These are phyloP conservation scores for Hippocampus mohnikei DNA, from an alignment of 2,113 vertebrate species.

Conservation along the genomic window DNA sequence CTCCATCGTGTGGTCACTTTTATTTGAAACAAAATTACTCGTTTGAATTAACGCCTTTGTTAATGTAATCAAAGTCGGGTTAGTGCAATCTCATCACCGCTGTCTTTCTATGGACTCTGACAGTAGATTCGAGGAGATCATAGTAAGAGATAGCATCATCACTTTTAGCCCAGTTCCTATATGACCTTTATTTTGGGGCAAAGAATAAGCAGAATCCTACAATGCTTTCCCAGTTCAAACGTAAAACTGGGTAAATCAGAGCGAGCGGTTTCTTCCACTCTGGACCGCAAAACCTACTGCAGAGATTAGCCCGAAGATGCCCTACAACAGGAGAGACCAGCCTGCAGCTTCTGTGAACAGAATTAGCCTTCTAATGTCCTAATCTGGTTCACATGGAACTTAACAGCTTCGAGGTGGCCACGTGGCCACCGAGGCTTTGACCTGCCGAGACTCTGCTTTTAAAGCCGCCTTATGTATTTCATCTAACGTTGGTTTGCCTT, in stretches of 20 bases:
- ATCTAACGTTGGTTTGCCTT: constrained; percentile 3
- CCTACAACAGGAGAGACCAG: constrained; percentile 16
- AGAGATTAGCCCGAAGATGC: constrained; percentile 41
- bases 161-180: not conserved
- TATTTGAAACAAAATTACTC: not conserved
- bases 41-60: not conserved
- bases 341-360: constrained; percentile 34
- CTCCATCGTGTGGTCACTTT: not conserved
- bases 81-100: not conserved
- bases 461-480: constrained; percentile 13
- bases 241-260: constrained; percentile 16
- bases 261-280: constrained; percentile 14
- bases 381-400: constrained; percentile 59
- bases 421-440: constrained; percentile 12
- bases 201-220: not conserved
- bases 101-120: constrained; percentile 28
- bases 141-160: not conserved
- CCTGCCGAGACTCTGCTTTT: not conserved
- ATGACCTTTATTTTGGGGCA: not conserved
- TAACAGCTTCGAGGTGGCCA: constrained; percentile 11
- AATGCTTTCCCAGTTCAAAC: not conserved
- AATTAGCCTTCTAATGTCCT: constrained; percentile 61
- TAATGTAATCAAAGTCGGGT: not conserved
- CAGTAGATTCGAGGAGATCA: constrained; percentile 13
- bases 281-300: constrained; percentile 1